phyloP scores from a whole-genome alignment of 2,888 invertebrate genomes.

The Pyrochroa serraticornis region DNA sequence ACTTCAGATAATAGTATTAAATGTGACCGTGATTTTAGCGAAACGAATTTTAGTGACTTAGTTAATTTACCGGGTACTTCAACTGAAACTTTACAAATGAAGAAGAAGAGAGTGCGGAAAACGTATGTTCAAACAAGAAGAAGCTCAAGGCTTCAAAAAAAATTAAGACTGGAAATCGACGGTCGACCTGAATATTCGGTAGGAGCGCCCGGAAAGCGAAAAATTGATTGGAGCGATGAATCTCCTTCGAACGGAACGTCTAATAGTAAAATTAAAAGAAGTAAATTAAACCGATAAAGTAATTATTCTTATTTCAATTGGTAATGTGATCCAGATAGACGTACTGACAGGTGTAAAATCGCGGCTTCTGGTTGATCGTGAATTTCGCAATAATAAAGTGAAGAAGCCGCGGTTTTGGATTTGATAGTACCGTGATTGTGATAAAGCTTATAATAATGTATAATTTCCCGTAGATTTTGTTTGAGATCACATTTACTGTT shows the following conservation, averaged over 20 bases:
- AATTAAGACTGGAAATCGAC: slow-evolving; percentile 51
- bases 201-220: slow-evolving; percentile 40
- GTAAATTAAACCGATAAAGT: slow-evolving; percentile 10
- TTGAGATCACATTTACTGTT: slow-evolving; percentile 24
- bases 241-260: slow-evolving; percentile 47
- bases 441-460: slow-evolving; percentile 17
- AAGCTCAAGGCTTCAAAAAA: slow-evolving; percentile 52
- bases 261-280: slow-evolving; percentile 33
- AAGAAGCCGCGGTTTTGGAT: slow-evolving; percentile 2
- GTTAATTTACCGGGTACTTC: slow-evolving; percentile 45
- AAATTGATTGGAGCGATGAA: slow-evolving; percentile 41
- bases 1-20: slow-evolving; percentile 36
- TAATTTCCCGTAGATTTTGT: slow-evolving; percentile 14
- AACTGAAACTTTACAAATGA: slow-evolving; percentile 37
- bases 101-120: slow-evolving; percentile 38
- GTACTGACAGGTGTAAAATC: neutral
- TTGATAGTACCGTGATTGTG: slow-evolving; percentile 22
- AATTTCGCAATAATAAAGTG: slow-evolving; percentile 8
- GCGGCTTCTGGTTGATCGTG: neutral
- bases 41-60: slow-evolving; percentile 51
- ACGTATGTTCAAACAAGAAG: slow-evolving; percentile 49
- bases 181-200: slow-evolving; percentile 37
- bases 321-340: slow-evolving; percentile 24
- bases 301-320: slow-evolving; percentile 9
- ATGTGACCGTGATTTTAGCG: slow-evolving; percentile 35